Base-by-base conservation (phyloP, 2,888 invertebrate species). In the Ariolimax columbianus region DNA sequence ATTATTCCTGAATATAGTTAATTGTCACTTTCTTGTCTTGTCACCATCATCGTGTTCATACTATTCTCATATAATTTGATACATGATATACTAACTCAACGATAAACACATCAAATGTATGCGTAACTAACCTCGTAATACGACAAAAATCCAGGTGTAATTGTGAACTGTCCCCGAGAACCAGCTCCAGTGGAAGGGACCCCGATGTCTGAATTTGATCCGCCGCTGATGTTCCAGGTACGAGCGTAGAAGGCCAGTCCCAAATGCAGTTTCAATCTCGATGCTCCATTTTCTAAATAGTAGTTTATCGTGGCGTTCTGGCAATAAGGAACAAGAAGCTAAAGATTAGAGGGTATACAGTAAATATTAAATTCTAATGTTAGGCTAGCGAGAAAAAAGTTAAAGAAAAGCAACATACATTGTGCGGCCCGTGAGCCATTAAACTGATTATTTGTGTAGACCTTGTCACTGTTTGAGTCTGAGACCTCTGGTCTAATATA, bases 61-160 rank as follows among this genome's bases (percentile, higher is more conserved):
- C n/a, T n/a, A n/a, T n/a, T n/a, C n/a, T n/a, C n/a, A n/a, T n/a
- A 47, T 7, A 47, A 47, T 47, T 7, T 47, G 47, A 47, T 47
- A 47, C 17, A 11, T 7, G 47, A 47, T 55, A 55, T 23, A 55
- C 7, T 3, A 3, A 55, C 6, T 55, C 23, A 23, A 2, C 17
- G 23, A 55, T 23, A 55, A 17, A 7, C 2, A 68, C 4, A 68
- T 36, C 33, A 33, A 68, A 36, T 68, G 17, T 59, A 59, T 11
- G 19, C n/a, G n/a, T 19, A 59, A 59, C 40, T 38, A 38, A 78
- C 78, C 63, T 78, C 78, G n/a, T 63, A 78, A 55, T 78, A 78
- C 2, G 78, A 7, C 11, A 78, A 51, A 63, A 63, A 7, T 6
- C 78, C 78, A 26, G 0, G 14, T 38, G 47, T n/a, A 26, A 38